Evolutionary conservation across 2,888 invertebrate species (phyloP).

Genomic region (Acanthopleura granulata): DNA sequence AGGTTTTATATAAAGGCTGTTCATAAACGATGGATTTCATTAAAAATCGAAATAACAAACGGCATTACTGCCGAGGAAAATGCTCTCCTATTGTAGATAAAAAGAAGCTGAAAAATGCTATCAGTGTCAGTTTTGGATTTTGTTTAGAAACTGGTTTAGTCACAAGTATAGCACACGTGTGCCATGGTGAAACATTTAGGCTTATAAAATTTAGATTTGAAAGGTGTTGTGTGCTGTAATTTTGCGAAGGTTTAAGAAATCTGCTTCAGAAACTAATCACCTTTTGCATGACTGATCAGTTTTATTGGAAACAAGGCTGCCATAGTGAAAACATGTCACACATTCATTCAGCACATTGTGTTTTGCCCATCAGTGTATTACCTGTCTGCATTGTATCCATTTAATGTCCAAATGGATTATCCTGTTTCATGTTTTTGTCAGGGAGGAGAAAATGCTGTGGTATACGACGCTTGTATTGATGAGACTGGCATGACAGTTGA

Average conservation of each 20-base stretch:
- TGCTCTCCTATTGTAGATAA: too few relatives aligned
- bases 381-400: not conserved
- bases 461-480: conserved; percentile 55
- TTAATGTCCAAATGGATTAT: not conserved
- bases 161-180: not conserved
- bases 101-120: not conserved
- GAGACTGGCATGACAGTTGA: conserved; percentile 48
- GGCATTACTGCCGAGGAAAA: too few relatives aligned
- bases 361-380: not conserved
- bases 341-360: not conserved
- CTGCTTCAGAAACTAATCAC: not conserved
- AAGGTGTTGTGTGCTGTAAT: too few relatives aligned
- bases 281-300: not conserved
- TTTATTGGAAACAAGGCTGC: not conserved
- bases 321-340: not conserved
- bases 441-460: conserved; percentile 45
- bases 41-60: too few relatives aligned
- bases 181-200: too few relatives aligned
- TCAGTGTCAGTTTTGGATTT: too few relatives aligned
- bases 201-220: too few relatives aligned
- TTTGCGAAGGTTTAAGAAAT: too few relatives aligned
- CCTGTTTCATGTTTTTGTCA: conserved; percentile 31
- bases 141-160: too few relatives aligned
- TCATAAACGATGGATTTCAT: too few relatives aligned
- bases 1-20: too few relatives aligned